Evolutionary conservation across 2,888 invertebrate species (phyloP).

Genomic region (Agrochola litura): DNA sequence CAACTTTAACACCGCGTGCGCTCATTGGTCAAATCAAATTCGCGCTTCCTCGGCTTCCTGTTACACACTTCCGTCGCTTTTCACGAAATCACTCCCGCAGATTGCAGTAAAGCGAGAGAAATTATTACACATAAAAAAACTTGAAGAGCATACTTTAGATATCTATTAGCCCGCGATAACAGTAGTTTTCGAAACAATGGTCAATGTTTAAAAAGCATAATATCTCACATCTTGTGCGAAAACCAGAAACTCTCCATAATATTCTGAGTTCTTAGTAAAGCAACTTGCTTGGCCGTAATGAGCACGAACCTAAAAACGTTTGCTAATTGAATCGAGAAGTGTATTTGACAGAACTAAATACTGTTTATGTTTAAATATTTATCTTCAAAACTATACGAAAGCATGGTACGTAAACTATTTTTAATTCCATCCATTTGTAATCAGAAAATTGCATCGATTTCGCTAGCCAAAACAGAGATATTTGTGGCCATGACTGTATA

Average conservation of each 20-base stretch:
- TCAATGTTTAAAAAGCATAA: neutral
- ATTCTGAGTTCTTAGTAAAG: neutral
- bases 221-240: neutral
- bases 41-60: too few species aligned
- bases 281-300: neutral
- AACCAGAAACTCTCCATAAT: constrained; percentile 23
- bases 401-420: constrained; percentile 2
- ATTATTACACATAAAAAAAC: neutral
- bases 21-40: too few species aligned
- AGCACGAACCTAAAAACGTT: neutral
- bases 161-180: too few species aligned
- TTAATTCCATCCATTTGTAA: neutral
- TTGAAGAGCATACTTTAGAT: neutral
- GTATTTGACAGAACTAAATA: constrained; percentile 5
- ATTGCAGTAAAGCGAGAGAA: too few species aligned
- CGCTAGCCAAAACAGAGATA: neutral
- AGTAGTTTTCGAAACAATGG: neutral
- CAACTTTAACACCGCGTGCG: too few species aligned
- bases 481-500: neutral
- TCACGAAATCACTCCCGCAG: too few species aligned
- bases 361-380: neutral
- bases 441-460: neutral
- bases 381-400: neutral
- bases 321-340: neutral
- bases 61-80: too few species aligned